Base-by-base conservation (phyloP, 2,888 invertebrate species). In the Taenaris catops region DNA sequence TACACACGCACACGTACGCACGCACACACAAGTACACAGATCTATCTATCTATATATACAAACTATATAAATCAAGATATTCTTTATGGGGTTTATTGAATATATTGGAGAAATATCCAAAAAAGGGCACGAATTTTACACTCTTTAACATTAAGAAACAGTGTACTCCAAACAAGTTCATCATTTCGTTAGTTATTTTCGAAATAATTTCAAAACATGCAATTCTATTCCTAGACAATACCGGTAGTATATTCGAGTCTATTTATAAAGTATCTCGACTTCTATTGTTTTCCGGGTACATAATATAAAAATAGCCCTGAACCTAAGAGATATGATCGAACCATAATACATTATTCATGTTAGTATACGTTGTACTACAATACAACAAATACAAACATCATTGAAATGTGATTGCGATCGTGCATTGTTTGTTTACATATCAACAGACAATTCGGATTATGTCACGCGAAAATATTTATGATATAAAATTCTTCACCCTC, bases 401-500 rank as follows among this genome's bases (percentile, higher is more conserved):
- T 26, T 40, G 43, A 34, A 42, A 35, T 40, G 33, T 41, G 44
- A 48, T 46, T 29, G 38, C 27, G 34, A 43, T 39, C 34, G 37
- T 34, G 58, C 56, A 57, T 55, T 64, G 51, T 61, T 63, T 66
- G 56, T 64, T 64, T 63, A 55, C 46, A 37, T 33, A 25, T 40
- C 36, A 38, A 37, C 28, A 38, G 32, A 41, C 46, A 41, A 58
- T 63, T 58, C 51, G 51, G 50, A 50, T 51, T 55, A 60, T 58
- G 58, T 52, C 44, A 47, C 37, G 36, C 43, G 48, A 55, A 56
- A 59, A 56, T 56, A 51, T 54, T 58, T 49, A 43, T 48, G 51
- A 54, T 54, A 48, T 28, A 23, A 20, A n/a, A 25, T 44, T 41
- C 37, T 36, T 44, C 36, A 20, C 12, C 8, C 1, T 2, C 8